Evolutionary conservation across 2,113 vertebrate genomes (phyloP), one percentile per base, ranked within the genome.

Genomic region (Sturnira hondurensis): DNA sequence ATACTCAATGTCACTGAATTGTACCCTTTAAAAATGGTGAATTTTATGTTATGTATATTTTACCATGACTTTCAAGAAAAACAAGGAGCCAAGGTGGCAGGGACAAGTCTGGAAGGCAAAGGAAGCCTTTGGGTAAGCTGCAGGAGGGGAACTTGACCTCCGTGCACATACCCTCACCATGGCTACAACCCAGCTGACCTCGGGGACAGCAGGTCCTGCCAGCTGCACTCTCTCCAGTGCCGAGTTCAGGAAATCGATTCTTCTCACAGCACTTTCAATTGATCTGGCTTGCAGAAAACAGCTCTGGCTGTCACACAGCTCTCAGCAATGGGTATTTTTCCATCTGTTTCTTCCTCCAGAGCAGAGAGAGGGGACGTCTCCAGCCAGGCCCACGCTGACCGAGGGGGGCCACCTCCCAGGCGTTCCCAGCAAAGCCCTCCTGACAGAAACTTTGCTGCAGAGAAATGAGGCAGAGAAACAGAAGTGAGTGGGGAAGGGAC

Each of bases 391-490:
- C 67, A 84, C 93, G 0, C 97, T 92, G 89, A 97, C 97, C 1
- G 97, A 98, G 54, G 98, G 98, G 78, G 93, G 97, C 96, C 98
- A 81, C 77, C 96, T 98, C 81, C 98, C 99, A n/a, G 98, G 98
- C 89, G 95, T 98, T 81, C 98, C 99, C 96, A 98, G 98, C 98
- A 99, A 98, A 97, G 98, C 98, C 26, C 97, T 97, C 65, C 96
- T 98, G 81, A 93, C 98, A 20, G 99, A 99, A 73, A 96, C 98
- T 94, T 98, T 98, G 81, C 98, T 98, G 97, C 99, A 98, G 94
- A 99, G 99, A 97, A 98, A 99, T 98, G 99, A 99, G 97, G 98
- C 98, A n/a, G 98, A 98, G 93, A 98, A 98, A 86, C 99, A 99
- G 68, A 99, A 99, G 99, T 99, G 98, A 98, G 98, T 99, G 98